Percentiles rank a stretch among this genome's conserved stretches.
Evolutionary conservation across 2,888 invertebrate genomes (phyloP).

Genomic region (Eristalis pertinax): DNA sequence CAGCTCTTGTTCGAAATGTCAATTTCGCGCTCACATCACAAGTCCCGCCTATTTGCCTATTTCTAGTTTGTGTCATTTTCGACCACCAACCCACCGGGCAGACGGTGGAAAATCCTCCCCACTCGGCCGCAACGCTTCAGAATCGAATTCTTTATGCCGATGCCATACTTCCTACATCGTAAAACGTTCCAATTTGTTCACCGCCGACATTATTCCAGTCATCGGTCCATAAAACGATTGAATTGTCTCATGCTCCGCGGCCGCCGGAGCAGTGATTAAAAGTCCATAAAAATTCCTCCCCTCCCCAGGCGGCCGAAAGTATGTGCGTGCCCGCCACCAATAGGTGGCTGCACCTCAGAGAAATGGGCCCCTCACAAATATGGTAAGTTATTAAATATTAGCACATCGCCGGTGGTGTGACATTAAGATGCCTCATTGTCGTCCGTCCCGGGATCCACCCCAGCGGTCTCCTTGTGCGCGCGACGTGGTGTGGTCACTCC

Average conservation of each 20-base stretch:
- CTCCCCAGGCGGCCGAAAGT: slow-evolving; percentile 29
- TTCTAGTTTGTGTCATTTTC: neutral
- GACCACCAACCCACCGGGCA: slow-evolving; percentile 8
- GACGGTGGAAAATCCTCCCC: neutral
- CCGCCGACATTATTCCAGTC: slow-evolving; percentile 50
- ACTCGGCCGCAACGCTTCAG: neutral
- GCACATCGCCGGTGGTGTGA: slow-evolving; percentile 68
- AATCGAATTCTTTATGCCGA: slow-evolving; percentile 55
- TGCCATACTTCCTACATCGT: slow-evolving; percentile 62
- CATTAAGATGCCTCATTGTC: slow-evolving; percentile 68
- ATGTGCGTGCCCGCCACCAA: slow-evolving; percentile 8
- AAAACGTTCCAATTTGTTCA: slow-evolving; percentile 49
- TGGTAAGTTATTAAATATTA: slow-evolving; percentile 72
- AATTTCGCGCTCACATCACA: slow-evolving; percentile 20
- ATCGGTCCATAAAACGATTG: slow-evolving; percentile 61
- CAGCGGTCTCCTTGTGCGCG: neutral
- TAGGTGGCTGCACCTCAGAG: slow-evolving; percentile 33
- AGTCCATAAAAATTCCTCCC: slow-evolving; percentile 66
- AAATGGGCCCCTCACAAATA: slow-evolving; percentile 59
- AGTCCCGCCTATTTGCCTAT: slow-evolving; percentile 42
- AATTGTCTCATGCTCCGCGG: slow-evolving; percentile 62
- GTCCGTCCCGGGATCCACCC: neutral
- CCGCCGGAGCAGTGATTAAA: slow-evolving; percentile 55
- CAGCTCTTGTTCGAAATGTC: slow-evolving; percentile 20
- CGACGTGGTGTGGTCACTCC: neutral